These are phyloP conservation scores for Agrotis puta DNA, from an alignment of 2,888 invertebrate species.

Conservation along the genomic window DNA sequence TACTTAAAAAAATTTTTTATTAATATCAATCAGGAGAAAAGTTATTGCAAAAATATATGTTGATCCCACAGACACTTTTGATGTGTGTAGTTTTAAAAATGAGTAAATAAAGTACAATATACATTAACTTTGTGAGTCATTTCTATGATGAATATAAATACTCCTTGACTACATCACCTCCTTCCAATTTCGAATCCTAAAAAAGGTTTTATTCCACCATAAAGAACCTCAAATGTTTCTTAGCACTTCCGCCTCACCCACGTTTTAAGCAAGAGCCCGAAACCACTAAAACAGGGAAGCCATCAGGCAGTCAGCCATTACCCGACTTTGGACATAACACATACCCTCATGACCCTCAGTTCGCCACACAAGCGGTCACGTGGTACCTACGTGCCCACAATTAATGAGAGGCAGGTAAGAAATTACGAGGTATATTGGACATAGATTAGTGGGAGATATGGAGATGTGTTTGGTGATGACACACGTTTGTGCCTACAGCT, in stretches of 20 bases:
- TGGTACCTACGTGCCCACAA: slow-evolving; percentile 82
- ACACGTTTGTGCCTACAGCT: slow-evolving; percentile 20
- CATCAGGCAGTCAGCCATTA: slow-evolving; percentile 61
- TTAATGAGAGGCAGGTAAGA: slow-evolving; percentile 84
- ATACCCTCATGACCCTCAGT: slow-evolving; percentile 58
- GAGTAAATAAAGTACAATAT: neutral
- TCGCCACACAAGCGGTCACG: slow-evolving; percentile 73
- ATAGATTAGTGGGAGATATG: slow-evolving; percentile 49
- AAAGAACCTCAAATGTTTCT: slow-evolving; percentile 4
- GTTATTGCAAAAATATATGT: too few relatives aligned
- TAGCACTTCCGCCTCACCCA: slow-evolving; percentile 24
- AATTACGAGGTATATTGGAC: slow-evolving; percentile 74
- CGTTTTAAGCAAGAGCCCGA: slow-evolving; percentile 27
- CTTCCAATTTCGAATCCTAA: neutral
- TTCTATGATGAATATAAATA: neutral
- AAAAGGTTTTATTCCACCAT: neutral
- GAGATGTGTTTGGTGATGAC: slow-evolving; percentile 6
- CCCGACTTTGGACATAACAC: slow-evolving; percentile 66
- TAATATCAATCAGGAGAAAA: too few relatives aligned
- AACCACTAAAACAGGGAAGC: slow-evolving; percentile 56
- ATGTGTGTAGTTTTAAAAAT: neutral
- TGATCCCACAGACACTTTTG: too few relatives aligned
- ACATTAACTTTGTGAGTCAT: too few relatives aligned
- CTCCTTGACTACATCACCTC: neutral
- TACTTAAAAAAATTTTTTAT: too few relatives aligned